These are phyloP conservation scores for Micromesistius poutassou DNA, from an alignment of 2,797 vertebrate species.

Conservation along the genomic window DNA sequence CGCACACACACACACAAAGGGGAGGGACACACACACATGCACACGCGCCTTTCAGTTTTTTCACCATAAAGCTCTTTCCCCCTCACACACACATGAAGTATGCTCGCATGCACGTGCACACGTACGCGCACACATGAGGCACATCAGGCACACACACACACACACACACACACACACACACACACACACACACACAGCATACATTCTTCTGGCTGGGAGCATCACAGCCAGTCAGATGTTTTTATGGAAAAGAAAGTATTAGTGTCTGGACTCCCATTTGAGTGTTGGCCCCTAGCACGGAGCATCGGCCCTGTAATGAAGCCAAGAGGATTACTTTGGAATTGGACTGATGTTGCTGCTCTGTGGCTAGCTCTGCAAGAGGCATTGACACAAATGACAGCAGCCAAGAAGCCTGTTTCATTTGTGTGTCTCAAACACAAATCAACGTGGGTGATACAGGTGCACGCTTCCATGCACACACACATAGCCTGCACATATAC, in stretches of 20 bases:
- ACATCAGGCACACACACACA: neutral
- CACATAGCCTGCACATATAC: neutral
- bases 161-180: too few relatives aligned
- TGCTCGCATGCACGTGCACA: neutral
- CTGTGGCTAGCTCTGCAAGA: conserved; percentile 22
- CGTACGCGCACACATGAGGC: neutral
- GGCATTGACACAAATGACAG: neutral
- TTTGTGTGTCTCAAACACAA: neutral
- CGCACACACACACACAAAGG: neutral
- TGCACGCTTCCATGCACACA: neutral
- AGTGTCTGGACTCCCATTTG: conserved; percentile 28
- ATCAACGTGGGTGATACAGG: neutral
- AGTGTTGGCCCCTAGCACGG: neutral
- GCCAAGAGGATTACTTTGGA: conserved; percentile 45
- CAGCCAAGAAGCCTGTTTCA: neutral
- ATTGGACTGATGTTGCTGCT: conserved; percentile 35
- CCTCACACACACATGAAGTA: neutral
- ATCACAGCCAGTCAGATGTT: neutral
- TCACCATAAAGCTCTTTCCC: conserved; percentile 42
- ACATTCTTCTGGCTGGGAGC: neutral
- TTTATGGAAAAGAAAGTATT: conserved; percentile 32
- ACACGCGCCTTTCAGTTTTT: conserved; percentile 18
- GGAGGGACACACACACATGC: too few relatives aligned
- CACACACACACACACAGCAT: neutral
- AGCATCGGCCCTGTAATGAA: conserved; percentile 19